These are phyloP conservation scores for Theropithecus gelada DNA, from an alignment of 2,113 vertebrate species.

Conservation along the genomic window DNA sequence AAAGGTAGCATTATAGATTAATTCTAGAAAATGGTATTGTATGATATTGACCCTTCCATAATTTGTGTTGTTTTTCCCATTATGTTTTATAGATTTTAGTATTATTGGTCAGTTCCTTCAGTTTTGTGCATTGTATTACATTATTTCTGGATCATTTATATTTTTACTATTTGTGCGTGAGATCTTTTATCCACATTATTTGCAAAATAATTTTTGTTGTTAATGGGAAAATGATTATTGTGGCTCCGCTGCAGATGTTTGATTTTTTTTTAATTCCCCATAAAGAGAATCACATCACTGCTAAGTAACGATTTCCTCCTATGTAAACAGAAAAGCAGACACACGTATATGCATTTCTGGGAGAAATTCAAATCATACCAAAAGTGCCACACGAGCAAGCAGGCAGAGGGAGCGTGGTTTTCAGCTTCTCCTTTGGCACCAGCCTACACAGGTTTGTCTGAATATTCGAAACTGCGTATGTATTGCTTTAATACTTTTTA, in stretches of 20 bases:
- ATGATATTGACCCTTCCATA: neutral
- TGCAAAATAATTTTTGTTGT: neutral
- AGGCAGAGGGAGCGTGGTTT: neutral
- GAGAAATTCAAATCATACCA: neutral
- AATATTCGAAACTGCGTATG: rapidly evolving
- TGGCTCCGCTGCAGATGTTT: neutral
- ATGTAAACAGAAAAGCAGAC: neutral
- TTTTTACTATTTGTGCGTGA: neutral
- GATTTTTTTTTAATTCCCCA: neutral
- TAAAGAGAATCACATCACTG: neutral
- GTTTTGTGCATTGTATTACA: neutral
- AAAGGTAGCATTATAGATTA: neutral
- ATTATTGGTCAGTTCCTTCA: neutral
- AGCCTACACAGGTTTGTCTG: neutral
- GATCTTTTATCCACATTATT: neutral
- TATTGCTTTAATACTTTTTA: neutral
- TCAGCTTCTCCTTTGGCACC: neutral
- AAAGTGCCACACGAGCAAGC: neutral
- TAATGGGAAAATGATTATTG: neutral
- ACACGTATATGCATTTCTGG: neutral
- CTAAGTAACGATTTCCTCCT: neutral
- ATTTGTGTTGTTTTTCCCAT: neutral
- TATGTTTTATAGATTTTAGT: neutral
- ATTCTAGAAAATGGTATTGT: neutral
- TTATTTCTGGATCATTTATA: neutral